Evolutionary conservation across 2,113 vertebrate genomes (phyloP), one percentile per base, ranked within the genome.

Genomic region (Macquaria australasica): DNA sequence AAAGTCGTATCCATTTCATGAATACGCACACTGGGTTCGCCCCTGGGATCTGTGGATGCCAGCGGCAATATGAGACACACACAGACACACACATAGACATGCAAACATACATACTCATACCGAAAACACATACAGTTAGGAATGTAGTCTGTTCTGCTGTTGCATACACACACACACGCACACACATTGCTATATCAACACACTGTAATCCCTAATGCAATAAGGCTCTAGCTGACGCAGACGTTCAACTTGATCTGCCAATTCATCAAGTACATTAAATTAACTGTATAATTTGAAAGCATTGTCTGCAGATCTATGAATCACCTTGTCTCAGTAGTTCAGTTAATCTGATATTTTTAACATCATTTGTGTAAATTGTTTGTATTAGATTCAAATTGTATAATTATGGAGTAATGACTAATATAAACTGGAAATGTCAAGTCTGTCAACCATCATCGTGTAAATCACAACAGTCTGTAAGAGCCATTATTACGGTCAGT

Each of bases 1-100:
- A 92, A 84, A 82, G 84, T 23, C 79, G 8, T 93, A 93, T 94
- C 90, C 64, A 89, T 94, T 91, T 90, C 90, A 91, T 79, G 73
- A 87, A 86, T 73, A 84, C 77, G 41, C 82, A 88, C 48, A 73
- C 84, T 73, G 60, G 45, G 60, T 84, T 87, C 14, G 25, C 86
- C 83, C 82, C 56, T 41, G 64, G 88, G 81, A 87, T 86, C 81
- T 80, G 73, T 69, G 87, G 80, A 90, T 85, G 79, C 88, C 91
- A 89, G 71, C 64, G 83, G 89, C 79, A 92, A 93, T 76, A 81
- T 91, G 93, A 93, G 90, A 91, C 77, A 81, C 72, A 72, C 82
- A 75, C 56, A 72, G 48, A 74, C 37, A 76, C 21, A 37, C 39
- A 37, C 18, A 66, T 37, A 59, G 25, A 66, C 59, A 63, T n/a